Evolutionary conservation across 2,113 vertebrate species (phyloP).

Genomic region (Pseudopipra pipra): DNA sequence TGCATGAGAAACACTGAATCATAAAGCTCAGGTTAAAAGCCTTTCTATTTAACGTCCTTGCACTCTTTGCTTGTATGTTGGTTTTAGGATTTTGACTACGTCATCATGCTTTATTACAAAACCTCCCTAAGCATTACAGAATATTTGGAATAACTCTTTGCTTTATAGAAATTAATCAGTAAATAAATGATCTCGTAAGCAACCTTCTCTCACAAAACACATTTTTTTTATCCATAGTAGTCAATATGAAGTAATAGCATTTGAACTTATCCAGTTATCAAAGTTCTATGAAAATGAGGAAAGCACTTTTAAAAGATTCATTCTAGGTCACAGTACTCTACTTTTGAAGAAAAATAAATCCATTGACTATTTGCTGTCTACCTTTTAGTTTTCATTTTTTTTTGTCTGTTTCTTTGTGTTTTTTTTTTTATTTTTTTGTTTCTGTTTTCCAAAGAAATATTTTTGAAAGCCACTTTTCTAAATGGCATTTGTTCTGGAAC

Average conservation of each 20-base stretch:
- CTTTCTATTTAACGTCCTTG: neutral
- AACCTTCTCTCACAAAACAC: neutral
- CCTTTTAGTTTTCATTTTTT: neutral
- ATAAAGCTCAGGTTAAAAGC: neutral
- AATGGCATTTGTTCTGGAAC: neutral
- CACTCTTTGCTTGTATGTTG: neutral
- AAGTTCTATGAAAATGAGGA: neutral
- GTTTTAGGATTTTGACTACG: neutral
- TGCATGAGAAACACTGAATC: conserved; percentile 19
- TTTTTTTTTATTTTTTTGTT: neutral
- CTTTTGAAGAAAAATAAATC: neutral
- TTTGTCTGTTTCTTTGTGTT: neutral
- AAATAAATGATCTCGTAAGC: neutral
- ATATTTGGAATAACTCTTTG: neutral
- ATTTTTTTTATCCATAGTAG: neutral
- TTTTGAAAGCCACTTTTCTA: neutral
- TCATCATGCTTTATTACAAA: neutral
- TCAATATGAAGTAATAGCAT: neutral
- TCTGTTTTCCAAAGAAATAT: neutral
- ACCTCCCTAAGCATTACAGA: neutral
- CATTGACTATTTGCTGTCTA: neutral
- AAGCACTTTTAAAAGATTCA: neutral
- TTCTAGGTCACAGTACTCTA: neutral
- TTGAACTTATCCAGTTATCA: neutral
- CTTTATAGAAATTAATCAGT: neutral